Percentiles rank a stretch among this genome's conserved stretches.
phyloP scores from a whole-genome alignment of 2,888 invertebrate species.

The Meloe dianella region DNA sequence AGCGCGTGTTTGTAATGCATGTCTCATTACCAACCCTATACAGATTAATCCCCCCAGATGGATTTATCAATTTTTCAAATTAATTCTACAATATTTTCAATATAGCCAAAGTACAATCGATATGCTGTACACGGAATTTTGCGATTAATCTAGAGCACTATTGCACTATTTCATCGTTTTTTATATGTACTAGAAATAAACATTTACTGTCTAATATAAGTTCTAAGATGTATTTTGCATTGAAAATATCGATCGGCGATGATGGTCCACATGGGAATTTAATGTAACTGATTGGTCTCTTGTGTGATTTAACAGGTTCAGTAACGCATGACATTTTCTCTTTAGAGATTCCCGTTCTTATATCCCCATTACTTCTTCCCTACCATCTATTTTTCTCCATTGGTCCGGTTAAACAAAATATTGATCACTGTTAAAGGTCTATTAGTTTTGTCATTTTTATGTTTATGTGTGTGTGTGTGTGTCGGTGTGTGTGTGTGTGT shows the following conservation, averaged over 20 bases:
- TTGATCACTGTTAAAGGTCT: not conserved
- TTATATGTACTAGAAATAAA: too few species aligned
- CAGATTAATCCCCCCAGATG: not conserved
- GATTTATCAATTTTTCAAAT: not conserved
- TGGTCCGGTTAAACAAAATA: not conserved
- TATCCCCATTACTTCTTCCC: not conserved
- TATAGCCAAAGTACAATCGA: not conserved
- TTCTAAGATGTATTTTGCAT: not conserved
- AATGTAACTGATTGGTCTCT: constrained; percentile 5
- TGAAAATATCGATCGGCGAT: not conserved
- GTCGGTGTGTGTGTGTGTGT: too few species aligned
- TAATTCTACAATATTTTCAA: not conserved
- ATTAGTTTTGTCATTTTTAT: not conserved
- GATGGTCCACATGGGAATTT: not conserved
- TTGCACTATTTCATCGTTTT: too few species aligned
- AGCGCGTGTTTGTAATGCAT: constrained; percentile 21
- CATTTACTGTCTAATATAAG: not conserved
- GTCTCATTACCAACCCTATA: constrained; percentile 23
- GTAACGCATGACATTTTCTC: constrained; percentile 6
- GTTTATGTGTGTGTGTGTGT: too few species aligned
- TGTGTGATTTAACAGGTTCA: not conserved
- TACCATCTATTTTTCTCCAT: not conserved
- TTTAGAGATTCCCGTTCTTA: not conserved
- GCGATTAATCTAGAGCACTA: not conserved
- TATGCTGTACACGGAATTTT: not conserved